These are phyloP conservation scores for Andrena fulva DNA, from an alignment of 2,888 invertebrate species.

Conservation along the genomic window DNA sequence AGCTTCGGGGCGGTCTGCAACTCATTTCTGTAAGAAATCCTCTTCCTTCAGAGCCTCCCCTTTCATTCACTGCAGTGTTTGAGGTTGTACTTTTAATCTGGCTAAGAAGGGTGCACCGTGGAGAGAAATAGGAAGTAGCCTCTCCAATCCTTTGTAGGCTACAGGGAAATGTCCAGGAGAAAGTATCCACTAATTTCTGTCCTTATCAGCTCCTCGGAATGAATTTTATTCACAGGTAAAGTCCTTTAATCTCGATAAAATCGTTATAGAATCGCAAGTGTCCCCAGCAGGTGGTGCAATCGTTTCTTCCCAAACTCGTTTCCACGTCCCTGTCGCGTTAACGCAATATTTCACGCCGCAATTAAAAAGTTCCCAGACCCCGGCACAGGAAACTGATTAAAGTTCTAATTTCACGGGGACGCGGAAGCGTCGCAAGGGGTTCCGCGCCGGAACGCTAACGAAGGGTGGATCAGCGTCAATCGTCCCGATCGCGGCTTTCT, in stretches of 20 bases:
- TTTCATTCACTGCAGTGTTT: neutral
- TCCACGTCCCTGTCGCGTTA: too few species aligned
- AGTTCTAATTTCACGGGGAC: constrained; percentile 8
- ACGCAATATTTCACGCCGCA: neutral
- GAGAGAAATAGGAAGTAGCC: neutral
- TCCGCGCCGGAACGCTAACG: neutral
- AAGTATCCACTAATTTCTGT: too few species aligned
- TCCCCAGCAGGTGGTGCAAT: too few species aligned
- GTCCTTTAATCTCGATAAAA: too few species aligned
- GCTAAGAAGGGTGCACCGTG: neutral
- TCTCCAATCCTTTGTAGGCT: too few species aligned
- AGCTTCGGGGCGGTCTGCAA: neutral
- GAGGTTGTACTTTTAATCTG: neutral
- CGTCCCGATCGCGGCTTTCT: constrained; percentile 27
- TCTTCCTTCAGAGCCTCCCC: neutral
- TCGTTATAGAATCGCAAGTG: too few species aligned
- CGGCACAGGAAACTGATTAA: neutral
- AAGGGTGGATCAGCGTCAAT: constrained; percentile 16
- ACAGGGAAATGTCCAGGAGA: too few species aligned
- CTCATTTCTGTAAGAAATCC: constrained; percentile 3
- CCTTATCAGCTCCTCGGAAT: too few species aligned
- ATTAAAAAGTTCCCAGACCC: constrained; percentile 6
- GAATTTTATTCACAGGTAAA: too few species aligned
- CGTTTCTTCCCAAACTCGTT: too few species aligned
- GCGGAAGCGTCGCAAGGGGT: neutral